Evolutionary conservation across 2,888 invertebrate genomes (phyloP).

Genomic region (Cosmia pyralina): DNA sequence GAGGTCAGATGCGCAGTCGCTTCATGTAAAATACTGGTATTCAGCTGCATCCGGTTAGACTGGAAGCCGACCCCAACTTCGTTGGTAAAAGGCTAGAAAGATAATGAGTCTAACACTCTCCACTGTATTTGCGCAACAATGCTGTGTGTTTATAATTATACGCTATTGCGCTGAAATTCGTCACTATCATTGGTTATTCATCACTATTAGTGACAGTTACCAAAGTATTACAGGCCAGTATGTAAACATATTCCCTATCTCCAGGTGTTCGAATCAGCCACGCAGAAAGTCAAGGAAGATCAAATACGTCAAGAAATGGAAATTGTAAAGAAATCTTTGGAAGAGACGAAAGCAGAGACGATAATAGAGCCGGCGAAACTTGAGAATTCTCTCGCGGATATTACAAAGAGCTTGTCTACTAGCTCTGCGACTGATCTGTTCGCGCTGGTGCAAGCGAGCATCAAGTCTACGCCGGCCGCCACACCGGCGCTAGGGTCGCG

Average conservation of each 20-base stretch:
- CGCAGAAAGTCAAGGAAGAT: slow-evolving; percentile 92
- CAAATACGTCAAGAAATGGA: slow-evolving; percentile 90
- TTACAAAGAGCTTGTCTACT: slow-evolving; percentile 71
- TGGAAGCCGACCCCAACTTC: not conserved
- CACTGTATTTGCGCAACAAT: not conserved
- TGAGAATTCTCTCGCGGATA: slow-evolving; percentile 56
- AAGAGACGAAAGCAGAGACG: slow-evolving; percentile 75
- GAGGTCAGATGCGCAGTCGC: not conserved
- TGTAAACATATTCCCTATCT: slow-evolving; percentile 43
- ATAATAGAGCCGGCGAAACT: slow-evolving; percentile 21
- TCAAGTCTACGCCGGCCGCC: slow-evolving; percentile 72
- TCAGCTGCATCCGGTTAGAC: not conserved
- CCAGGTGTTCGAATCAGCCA: slow-evolving; percentile 93
- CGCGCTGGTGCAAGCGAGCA: slow-evolving; percentile 84
- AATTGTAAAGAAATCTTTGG: slow-evolving; percentile 87
- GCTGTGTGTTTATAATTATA: not conserved
- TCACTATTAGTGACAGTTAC: not conserved
- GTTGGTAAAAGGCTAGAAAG: no score
- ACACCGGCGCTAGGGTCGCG: slow-evolving; percentile 52
- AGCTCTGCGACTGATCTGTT: slow-evolving; percentile 80
- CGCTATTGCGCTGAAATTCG: not conserved
- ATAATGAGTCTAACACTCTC: no score
- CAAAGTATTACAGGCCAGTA: not conserved
- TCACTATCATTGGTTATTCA: not conserved
- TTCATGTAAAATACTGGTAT: not conserved